phyloP scores from a whole-genome alignment of 2,113 vertebrate species.

The Willisornis vidua region DNA sequence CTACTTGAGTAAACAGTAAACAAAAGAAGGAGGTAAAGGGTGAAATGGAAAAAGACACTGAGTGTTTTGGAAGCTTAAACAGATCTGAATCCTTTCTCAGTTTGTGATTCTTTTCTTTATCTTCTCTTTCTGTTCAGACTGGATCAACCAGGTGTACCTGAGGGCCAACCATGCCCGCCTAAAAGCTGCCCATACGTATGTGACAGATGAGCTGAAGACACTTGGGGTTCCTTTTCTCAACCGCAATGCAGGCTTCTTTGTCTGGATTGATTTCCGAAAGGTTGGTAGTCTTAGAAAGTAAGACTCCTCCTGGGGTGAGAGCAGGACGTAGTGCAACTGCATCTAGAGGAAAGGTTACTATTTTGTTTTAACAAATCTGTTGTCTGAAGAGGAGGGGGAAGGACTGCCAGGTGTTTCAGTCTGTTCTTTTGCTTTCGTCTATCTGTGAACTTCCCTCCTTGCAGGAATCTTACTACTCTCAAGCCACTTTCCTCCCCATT shows the following conservation, averaged over 20 bases:
- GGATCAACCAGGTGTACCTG: constrained; percentile 89
- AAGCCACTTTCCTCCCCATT: constrained; percentile 22
- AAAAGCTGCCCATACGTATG: constrained; percentile 83
- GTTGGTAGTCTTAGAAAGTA: constrained; percentile 62
- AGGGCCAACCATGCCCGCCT: constrained; percentile 84
- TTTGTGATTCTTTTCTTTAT: background rate
- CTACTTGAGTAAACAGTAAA: background rate
- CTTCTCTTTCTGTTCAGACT: constrained; percentile 76
- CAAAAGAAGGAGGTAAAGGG: background rate
- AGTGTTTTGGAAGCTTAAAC: background rate
- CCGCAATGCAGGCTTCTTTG: constrained; percentile 83
- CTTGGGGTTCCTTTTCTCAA: constrained; percentile 87
- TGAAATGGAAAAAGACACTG: background rate
- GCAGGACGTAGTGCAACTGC: background rate
- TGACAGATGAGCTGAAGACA: constrained; percentile 82
- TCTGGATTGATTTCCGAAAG: constrained; percentile 94
- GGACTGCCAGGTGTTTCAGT: background rate
- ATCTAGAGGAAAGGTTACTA: background rate
- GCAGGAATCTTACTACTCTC: constrained; percentile 19
- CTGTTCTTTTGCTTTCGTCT: background rate
- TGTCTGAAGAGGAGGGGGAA: background rate
- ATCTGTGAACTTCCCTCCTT: constrained; percentile 1
- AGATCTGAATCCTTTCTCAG: background rate
- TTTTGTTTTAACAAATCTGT: background rate
- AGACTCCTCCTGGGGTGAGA: background rate